Conservation (phyloP, 2,113 vertebrate species). For the Alexandromys fortis region DNA sequence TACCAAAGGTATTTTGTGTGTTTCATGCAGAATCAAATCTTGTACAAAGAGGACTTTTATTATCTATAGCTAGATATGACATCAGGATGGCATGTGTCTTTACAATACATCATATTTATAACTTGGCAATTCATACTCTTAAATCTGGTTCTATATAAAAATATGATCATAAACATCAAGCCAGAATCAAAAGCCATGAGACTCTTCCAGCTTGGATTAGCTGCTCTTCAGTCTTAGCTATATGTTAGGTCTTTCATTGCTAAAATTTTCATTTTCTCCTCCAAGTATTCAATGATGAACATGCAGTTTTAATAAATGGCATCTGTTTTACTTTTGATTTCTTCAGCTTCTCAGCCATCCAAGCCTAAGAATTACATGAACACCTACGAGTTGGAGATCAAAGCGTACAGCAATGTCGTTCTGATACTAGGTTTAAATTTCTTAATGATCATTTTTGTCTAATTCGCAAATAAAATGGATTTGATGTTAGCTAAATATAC, state of each 20-base stretch:
- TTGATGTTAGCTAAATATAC: neutral
- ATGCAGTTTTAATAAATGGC: slow-evolving; percentile 51
- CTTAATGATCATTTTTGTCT: neutral
- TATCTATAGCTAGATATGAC: neutral
- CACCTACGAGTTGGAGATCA: neutral
- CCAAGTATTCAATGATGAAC: slow-evolving; percentile 13
- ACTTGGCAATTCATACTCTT: slow-evolving; percentile 31
- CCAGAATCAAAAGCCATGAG: slow-evolving; percentile 9
- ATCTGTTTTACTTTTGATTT: slow-evolving; percentile 8
- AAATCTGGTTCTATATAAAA: slow-evolving; percentile 49
- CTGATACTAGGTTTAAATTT: neutral
- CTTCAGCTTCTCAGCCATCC: neutral
- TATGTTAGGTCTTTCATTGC: neutral
- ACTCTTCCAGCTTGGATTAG: neutral
- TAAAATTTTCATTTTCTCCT: slow-evolving; percentile 23
- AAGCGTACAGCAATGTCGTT: neutral
- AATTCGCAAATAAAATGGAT: neutral
- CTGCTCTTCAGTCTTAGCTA: neutral
- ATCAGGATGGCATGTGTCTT: slow-evolving; percentile 27
- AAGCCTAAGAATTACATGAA: neutral
- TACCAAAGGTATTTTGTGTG: slow-evolving; percentile 27
- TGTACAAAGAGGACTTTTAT: slow-evolving; percentile 15
- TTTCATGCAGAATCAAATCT: neutral
- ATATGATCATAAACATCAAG: slow-evolving; percentile 11
- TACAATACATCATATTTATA: slow-evolving; percentile 31